phyloP scores from a whole-genome alignment of 1,140 invertebrate genomes.

The Drosophila bocki region DNA sequence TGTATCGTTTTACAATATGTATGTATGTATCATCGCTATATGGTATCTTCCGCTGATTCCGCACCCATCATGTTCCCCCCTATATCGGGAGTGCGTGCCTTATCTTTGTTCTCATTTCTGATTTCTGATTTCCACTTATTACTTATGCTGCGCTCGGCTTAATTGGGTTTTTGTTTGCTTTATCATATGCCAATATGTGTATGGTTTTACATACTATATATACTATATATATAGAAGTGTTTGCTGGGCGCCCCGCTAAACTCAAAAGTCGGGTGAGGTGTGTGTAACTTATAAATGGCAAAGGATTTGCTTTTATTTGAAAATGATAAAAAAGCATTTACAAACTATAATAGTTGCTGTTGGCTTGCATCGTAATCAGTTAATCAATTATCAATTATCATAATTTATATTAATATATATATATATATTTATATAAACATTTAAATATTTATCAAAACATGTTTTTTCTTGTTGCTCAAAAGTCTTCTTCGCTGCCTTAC shows the following conservation, averaged over 20 bases:
- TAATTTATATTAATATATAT: conserved; percentile 64
- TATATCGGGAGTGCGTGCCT: conserved; percentile 6
- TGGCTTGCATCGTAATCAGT: conserved; percentile 74
- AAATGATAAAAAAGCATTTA: conserved; percentile 82
- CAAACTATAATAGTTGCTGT: conserved; percentile 83
- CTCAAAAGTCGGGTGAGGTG: conserved; percentile 59
- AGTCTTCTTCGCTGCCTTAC: conserved; percentile 80
- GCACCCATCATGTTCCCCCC: conserved; percentile 2
- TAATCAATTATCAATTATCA: conserved; percentile 71
- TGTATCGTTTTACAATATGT: conserved; percentile 79
- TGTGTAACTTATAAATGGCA: conserved; percentile 79
- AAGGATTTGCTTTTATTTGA: conserved; percentile 78
- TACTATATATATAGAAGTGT: conserved; percentile 53
- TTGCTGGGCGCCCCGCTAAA: conserved; percentile 53
- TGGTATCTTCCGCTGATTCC: conserved; percentile 36
- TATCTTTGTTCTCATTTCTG: conserved; percentile 52
- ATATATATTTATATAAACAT: conserved; percentile 74
- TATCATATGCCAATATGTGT: conserved; percentile 77
- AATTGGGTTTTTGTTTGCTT: conserved; percentile 51
- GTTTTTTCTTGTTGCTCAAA: conserved; percentile 83
- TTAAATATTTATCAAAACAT: conserved; percentile 83
- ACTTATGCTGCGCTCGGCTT: conserved; percentile 39
- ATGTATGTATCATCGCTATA: conserved; percentile 50
- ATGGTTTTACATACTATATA: conserved; percentile 65
- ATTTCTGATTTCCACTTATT: conserved; percentile 54